Evolutionary conservation across 2,888 invertebrate species (phyloP).

Genomic region (Neoaliturus tenellus): DNA sequence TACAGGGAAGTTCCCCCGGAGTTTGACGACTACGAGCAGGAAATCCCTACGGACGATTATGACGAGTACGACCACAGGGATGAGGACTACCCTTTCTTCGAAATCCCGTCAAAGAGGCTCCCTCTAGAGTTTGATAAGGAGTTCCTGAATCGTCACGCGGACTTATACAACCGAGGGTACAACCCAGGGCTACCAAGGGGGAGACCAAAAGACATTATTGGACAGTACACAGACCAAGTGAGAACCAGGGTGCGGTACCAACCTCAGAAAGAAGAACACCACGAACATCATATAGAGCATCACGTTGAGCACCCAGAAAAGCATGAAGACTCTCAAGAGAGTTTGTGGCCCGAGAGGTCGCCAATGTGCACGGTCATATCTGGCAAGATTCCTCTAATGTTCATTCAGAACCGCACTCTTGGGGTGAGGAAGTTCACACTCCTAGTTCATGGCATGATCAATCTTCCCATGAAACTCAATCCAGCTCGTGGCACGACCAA

Average conservation of each 20-base stretch:
- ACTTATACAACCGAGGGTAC: slow-evolving; percentile 62
- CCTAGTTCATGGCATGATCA: not conserved
- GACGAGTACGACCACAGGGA: slow-evolving; percentile 58
- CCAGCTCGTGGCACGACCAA: not conserved
- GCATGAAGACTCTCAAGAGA: slow-evolving; percentile 16
- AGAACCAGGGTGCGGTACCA: slow-evolving; percentile 47
- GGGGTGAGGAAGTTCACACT: slow-evolving; percentile 17
- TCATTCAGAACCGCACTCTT: slow-evolving; percentile 7
- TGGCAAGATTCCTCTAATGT: slow-evolving; percentile 23
- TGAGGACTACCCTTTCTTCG: slow-evolving; percentile 62
- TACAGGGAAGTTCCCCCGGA: slow-evolving; percentile 51
- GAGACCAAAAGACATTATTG: slow-evolving; percentile 44
- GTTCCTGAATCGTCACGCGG: slow-evolving; percentile 62
- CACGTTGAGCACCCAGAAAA: slow-evolving; percentile 17
- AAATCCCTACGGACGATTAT: slow-evolving; percentile 58
- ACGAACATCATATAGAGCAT: slow-evolving; percentile 51
- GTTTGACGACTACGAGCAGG: slow-evolving; percentile 60
- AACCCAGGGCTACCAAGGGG: slow-evolving; percentile 52
- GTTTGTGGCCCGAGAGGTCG: slow-evolving; percentile 25
- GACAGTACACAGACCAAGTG: slow-evolving; percentile 55
- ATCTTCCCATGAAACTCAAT: not conserved
- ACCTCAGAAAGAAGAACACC: slow-evolving; percentile 56
- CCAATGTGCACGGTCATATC: slow-evolving; percentile 2
- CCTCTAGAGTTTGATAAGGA: slow-evolving; percentile 62
- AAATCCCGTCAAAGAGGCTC: slow-evolving; percentile 51